These are phyloP conservation scores for Aythya baeri DNA, from an alignment of 2,113 vertebrate species.

Conservation along the genomic window DNA sequence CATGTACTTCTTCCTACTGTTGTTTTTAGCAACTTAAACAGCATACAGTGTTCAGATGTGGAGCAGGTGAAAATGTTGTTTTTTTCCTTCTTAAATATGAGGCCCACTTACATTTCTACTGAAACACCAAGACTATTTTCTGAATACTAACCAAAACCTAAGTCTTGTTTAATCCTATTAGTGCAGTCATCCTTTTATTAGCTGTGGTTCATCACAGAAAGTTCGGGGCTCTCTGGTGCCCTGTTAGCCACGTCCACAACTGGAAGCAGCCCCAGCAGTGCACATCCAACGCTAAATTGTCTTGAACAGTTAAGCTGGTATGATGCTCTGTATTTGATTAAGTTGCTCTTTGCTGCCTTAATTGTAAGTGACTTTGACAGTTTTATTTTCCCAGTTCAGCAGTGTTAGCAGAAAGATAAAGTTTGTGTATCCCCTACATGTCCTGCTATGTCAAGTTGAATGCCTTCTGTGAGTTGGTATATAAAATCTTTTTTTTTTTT, in stretches of 20 bases:
- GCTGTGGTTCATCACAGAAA: not conserved
- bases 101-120: not conserved
- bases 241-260: not conserved
- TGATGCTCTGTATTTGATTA: not conserved
- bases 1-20: not conserved
- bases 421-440: not conserved
- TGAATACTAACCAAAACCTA: not conserved
- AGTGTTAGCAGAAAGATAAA: not conserved
- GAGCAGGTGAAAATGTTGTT: fast-evolving
- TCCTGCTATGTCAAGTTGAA: not conserved
- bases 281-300: not conserved
- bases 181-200: not conserved
- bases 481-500: not conserved
- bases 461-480: not conserved
- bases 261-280: not conserved
- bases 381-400: conserved; percentile 39
- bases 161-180: not conserved
- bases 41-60: not conserved
- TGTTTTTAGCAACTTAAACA: not conserved
- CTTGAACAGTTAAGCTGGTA: not conserved
- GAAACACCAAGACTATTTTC: not conserved
- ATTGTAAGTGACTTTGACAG: conserved; percentile 33
- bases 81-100: not conserved
- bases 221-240: not conserved
- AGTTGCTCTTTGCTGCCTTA: conserved; percentile 6